Percentiles rank a stretch among this genome's conserved stretches.
Conservation (phyloP, 2,888 invertebrate species). For the Amphipyra berbera region DNA sequence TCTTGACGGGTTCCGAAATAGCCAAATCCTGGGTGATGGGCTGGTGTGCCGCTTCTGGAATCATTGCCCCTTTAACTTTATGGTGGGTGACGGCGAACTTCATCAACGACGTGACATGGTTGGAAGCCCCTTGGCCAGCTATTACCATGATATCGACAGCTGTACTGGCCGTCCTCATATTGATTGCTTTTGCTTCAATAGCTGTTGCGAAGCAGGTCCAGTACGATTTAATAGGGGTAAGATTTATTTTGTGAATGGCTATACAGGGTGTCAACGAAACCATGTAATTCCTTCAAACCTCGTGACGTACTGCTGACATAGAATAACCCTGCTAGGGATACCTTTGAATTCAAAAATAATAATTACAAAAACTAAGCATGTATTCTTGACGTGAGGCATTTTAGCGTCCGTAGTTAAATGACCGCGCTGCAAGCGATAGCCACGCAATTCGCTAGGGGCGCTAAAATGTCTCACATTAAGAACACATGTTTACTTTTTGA, state of each 20-base stretch:
- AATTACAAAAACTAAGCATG: too few relatives aligned
- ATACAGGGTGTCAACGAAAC: too few relatives aligned
- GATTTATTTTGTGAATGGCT: conserved; percentile 15
- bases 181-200: conserved; percentile 64
- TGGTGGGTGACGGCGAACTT: conserved; percentile 74
- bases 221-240: conserved; percentile 73
- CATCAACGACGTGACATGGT: conserved; percentile 60
- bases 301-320: too few relatives aligned
- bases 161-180: conserved; percentile 51
- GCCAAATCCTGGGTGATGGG: conserved; percentile 73
- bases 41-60: conserved; percentile 73
- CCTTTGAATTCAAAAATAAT: too few relatives aligned
- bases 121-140: conserved; percentile 65
- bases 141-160: conserved; percentile 57
- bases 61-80: conserved; percentile 61
- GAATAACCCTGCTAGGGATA: too few relatives aligned
- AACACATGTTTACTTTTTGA: too few relatives aligned
- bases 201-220: conserved; percentile 78
- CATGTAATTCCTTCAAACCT: too few relatives aligned
- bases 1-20: conserved; percentile 71
- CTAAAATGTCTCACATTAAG: too few relatives aligned
- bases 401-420: too few relatives aligned
- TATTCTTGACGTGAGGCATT: too few relatives aligned
- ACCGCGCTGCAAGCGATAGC: too few relatives aligned
- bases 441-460: too few relatives aligned